Percentiles rank a stretch among this genome's conserved stretches.
phyloP scores from a whole-genome alignment of 2,888 invertebrate genomes.

The Brachynemurus nebulosus region DNA sequence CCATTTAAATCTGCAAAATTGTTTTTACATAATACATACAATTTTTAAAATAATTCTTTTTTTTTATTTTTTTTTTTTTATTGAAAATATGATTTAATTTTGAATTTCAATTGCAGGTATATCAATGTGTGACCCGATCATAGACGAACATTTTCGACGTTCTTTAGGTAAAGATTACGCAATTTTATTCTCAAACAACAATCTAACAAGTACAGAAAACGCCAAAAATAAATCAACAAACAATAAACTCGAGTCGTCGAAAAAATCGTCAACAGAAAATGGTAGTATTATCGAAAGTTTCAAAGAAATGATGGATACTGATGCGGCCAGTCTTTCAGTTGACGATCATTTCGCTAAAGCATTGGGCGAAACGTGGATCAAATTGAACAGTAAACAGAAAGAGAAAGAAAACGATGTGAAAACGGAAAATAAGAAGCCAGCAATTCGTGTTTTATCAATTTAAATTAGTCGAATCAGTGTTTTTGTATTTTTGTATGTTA shows the following conservation, averaged over 20 bases:
- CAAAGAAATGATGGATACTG: slow-evolving; percentile 42
- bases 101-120: slow-evolving; percentile 47
- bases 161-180: slow-evolving; percentile 76
- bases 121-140: slow-evolving; percentile 76
- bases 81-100: no score
- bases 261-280: slow-evolving; percentile 20
- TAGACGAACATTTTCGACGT: slow-evolving; percentile 90
- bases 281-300: slow-evolving; percentile 23
- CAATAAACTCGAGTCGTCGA: slow-evolving; percentile 12
- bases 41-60: no score
- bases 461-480: no score
- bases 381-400: slow-evolving; percentile 50
- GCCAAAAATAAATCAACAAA: slow-evolving; percentile 18
- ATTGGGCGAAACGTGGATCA: slow-evolving; percentile 69
- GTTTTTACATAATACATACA: no score
- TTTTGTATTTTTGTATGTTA: no score
- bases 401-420: slow-evolving; percentile 35
- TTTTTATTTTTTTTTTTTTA: no score
- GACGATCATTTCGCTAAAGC: slow-evolving; percentile 91
- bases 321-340: slow-evolving; percentile 47
- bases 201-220: slow-evolving; percentile 24
- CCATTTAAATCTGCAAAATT: no score
- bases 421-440: slow-evolving; percentile 22
- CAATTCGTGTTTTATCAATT: slow-evolving; percentile 26
- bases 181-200: slow-evolving; percentile 49